phyloP scores from a whole-genome alignment of 2,113 vertebrate genomes.

The Cisticola juncidis region DNA sequence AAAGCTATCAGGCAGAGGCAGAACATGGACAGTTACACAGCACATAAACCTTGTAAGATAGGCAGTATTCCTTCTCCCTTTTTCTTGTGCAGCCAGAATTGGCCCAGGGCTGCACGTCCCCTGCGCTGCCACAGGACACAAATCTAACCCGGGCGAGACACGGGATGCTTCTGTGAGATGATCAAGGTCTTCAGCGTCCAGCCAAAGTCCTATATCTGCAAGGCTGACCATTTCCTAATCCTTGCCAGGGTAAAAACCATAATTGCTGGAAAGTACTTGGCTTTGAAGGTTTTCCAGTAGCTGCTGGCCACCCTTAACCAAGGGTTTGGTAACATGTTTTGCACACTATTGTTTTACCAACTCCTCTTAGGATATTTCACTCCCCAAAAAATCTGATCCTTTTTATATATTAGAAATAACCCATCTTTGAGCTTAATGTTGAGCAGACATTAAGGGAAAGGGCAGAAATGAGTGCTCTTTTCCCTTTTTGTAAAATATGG shows the following conservation, averaged over 20 bases:
- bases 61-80: not conserved
- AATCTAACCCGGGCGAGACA: not conserved
- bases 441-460: not conserved
- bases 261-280: not conserved
- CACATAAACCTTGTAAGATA: not conserved
- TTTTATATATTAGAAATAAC: not conserved
- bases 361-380: not conserved
- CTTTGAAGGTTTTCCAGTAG: not conserved
- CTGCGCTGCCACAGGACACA: accelerated
- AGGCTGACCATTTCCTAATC: not conserved
- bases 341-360: not conserved
- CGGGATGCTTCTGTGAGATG: not conserved
- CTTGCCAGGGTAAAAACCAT: not conserved
- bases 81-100: not conserved
- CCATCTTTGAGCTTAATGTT: not conserved
- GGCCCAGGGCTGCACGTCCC: not conserved
- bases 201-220: not conserved
- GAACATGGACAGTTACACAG: not conserved
- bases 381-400: not conserved
- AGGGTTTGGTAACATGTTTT: not conserved
- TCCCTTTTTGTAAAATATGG: not conserved
- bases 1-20: not conserved
- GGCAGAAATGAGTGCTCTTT: not conserved
- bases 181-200: not conserved
- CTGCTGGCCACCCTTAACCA: not conserved